A percentile compares a stretch with the other conserved stretches of the same genome.
Evolutionary conservation across 23 tunicate species (phyloP).

Genomic region (Ciona savignyi): DNA sequence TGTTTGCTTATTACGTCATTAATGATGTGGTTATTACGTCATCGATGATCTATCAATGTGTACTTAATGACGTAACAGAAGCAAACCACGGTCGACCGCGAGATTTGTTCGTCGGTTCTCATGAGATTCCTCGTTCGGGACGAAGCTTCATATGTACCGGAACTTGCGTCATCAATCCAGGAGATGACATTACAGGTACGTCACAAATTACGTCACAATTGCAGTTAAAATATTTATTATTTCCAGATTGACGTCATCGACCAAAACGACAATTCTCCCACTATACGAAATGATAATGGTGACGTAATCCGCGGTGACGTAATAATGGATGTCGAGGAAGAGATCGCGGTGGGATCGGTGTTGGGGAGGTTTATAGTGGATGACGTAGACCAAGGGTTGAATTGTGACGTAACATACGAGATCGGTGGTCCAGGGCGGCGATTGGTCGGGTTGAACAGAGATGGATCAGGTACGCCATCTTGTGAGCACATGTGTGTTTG

Average conservation of each 20-base stretch:
- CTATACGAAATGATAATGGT: slow-evolving; percentile 16
- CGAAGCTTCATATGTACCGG: slow-evolving; percentile 23
- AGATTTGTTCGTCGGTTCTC: slow-evolving; percentile 32
- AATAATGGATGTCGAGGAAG: slow-evolving; percentile 59
- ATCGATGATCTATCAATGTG: no score
- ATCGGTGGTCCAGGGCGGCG: slow-evolving; percentile 7
- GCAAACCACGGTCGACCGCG: slow-evolving; percentile 51
- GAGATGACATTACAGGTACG: slow-evolving; percentile 37
- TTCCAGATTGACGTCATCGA: slow-evolving; percentile 54
- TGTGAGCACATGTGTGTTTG: no score
- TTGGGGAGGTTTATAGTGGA: slow-evolving; percentile 19
- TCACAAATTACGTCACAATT: no score
- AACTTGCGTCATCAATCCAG: slow-evolving; percentile 27
- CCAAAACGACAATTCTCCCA: slow-evolving; percentile 78
- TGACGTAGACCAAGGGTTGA: slow-evolving; percentile 51
- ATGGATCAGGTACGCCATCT: slow-evolving; percentile 42
- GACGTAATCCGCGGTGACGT: slow-evolving; percentile 16
- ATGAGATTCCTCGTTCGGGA: slow-evolving; percentile 38
- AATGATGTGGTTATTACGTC: no score
- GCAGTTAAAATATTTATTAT: slow-evolving; percentile 1
- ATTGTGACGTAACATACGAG: slow-evolving; percentile 54
- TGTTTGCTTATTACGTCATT: not conserved
- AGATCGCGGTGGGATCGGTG: slow-evolving; percentile 31
- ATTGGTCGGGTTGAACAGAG: slow-evolving; percentile 5
- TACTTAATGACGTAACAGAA: slow-evolving; percentile 1